Evolutionary conservation across 2,797 vertebrate species (phyloP).

Genomic region (Staurois parvus): DNA sequence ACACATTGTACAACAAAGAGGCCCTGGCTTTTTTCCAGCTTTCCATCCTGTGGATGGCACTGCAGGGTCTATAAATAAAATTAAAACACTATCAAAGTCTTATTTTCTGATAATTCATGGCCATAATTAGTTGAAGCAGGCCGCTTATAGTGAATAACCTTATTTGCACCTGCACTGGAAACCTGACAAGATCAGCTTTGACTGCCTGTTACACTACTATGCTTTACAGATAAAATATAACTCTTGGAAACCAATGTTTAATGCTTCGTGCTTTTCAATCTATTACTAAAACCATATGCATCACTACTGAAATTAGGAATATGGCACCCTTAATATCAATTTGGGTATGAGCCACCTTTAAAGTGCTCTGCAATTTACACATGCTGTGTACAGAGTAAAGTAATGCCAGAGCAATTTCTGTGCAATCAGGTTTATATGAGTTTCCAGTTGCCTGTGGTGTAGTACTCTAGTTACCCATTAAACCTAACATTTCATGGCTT

Average conservation of each 20-base stretch:
- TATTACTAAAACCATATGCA: neutral
- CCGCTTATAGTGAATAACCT: slow-evolving; percentile 12
- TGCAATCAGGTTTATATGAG: slow-evolving; percentile 9
- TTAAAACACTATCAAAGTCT: slow-evolving; percentile 17
- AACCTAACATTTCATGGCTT: neutral
- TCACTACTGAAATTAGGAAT: slow-evolving; percentile 6
- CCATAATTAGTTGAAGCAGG: slow-evolving; percentile 17
- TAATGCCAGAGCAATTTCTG: slow-evolving; percentile 12
- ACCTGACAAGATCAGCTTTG: neutral
- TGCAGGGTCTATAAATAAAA: slow-evolving; percentile 28
- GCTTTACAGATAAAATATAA: neutral
- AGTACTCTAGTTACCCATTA: neutral
- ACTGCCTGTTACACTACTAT: neutral
- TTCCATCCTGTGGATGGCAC: slow-evolving; percentile 17
- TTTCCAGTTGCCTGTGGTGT: slow-evolving; percentile 1
- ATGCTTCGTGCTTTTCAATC: neutral
- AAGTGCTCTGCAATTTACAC: slow-evolving; percentile 3
- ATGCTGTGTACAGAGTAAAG: neutral
- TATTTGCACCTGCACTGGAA: slow-evolving; percentile 7
- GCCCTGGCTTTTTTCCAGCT: slow-evolving; percentile 20
- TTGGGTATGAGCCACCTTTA: slow-evolving; percentile 16
- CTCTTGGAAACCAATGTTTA: neutral
- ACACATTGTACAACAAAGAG: neutral
- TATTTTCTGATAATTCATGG: slow-evolving; percentile 16
- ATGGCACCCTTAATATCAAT: neutral